A percentile compares a stretch with the other conserved stretches of the same genome.
phyloP scores from a whole-genome alignment of 1,140 invertebrate genomes.

The Brachionus rotundiformis region DNA sequence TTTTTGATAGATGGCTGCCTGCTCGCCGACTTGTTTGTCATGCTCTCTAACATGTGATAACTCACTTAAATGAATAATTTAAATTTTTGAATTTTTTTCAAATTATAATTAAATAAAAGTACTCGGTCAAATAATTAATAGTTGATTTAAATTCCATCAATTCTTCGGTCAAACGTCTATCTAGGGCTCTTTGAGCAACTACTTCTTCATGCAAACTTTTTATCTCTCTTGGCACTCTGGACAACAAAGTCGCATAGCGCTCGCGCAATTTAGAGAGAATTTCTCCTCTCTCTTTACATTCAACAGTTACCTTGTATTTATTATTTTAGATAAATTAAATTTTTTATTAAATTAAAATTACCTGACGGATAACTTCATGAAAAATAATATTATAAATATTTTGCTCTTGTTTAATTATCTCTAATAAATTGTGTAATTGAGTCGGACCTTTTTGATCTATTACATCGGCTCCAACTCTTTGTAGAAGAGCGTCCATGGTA shows the following conservation, averaged over 20 bases:
- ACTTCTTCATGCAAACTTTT: constrained; percentile 64
- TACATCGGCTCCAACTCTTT: constrained; percentile 61
- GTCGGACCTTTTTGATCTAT: constrained; percentile 60
- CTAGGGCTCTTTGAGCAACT: constrained; percentile 63
- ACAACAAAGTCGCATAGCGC: constrained; percentile 60
- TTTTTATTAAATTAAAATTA: constrained; percentile 36
- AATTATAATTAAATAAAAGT: constrained; percentile 43
- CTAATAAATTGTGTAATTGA: constrained; percentile 64
- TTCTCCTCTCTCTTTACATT: constrained; percentile 63
- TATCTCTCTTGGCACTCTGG: constrained; percentile 62
- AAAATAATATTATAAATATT: constrained; percentile 64
- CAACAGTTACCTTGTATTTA: constrained; percentile 58
- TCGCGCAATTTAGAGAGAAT: constrained; percentile 59
- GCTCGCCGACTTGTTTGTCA: constrained; percentile 60
- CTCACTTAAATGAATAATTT: constrained; percentile 57
- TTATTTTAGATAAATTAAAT: background rate
- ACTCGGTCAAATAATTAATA: constrained; percentile 61
- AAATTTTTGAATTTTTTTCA: background rate
- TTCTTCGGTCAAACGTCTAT: constrained; percentile 63
- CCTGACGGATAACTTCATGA: constrained; percentile 64
- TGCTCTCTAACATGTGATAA: constrained; percentile 62
- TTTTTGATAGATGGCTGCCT: constrained; percentile 61
- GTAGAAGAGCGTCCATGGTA: constrained; percentile 60
- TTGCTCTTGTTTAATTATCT: constrained; percentile 64
- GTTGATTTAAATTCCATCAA: constrained; percentile 63